phyloP scores from a whole-genome alignment of 2,888 invertebrate genomes.

The Crocallis elinguaria region DNA sequence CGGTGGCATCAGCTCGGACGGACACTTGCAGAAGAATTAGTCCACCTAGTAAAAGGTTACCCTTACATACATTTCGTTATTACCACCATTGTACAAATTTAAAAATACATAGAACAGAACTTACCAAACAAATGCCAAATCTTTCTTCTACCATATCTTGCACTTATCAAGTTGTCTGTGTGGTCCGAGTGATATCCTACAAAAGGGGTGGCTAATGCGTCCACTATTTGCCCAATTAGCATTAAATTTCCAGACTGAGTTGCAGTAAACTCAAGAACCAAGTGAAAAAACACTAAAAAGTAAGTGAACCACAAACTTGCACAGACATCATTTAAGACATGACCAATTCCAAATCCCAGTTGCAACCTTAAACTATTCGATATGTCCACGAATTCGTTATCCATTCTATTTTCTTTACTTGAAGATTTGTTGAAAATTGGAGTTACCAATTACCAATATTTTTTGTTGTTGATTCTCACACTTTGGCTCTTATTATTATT shows the following conservation, averaged over 20 bases:
- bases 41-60: too few species aligned
- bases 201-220: conserved; percentile 94
- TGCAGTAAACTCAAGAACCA: conserved; percentile 84
- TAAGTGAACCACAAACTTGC: conserved; percentile 98
- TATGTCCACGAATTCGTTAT: conserved; percentile 76
- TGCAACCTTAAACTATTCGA: conserved; percentile 73
- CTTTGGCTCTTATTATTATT: too few species aligned
- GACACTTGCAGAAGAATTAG: too few species aligned
- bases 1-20: too few species aligned
- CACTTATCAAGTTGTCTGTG: conserved; percentile 86
- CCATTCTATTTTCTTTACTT: too few species aligned
- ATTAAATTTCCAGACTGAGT: conserved; percentile 87
- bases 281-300: conserved; percentile 91
- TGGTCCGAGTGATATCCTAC: conserved; percentile 94
- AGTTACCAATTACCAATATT: too few species aligned
- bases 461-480: too few species aligned
- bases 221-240: conserved; percentile 93
- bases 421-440: too few species aligned
- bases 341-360: conserved; percentile 90
- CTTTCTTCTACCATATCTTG: conserved; percentile 92
- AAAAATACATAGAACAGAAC: conserved; percentile 37
- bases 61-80: too few species aligned
- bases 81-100: too few species aligned
- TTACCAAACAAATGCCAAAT: conserved; percentile 95
- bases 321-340: conserved; percentile 95